Evolutionary conservation across 2,113 vertebrate genomes (phyloP), one percentile per base, ranked within the genome.

Genomic region (Talpa occidentalis): DNA sequence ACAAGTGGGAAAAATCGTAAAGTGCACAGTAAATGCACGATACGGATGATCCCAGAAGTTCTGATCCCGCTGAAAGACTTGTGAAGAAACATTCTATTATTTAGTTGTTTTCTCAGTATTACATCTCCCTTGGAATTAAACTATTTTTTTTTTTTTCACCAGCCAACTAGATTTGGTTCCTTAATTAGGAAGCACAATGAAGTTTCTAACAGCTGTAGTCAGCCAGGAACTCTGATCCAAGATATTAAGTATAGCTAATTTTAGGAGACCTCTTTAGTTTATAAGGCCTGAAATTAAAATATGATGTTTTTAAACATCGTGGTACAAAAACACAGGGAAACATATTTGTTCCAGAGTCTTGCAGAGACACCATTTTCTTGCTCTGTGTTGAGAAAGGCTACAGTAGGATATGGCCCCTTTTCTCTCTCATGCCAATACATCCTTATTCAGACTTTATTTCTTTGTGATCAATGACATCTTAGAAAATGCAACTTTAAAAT

Each of bases 271-370:
- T 92, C 87, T 97, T 96, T 96, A 96, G 80, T 90, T 94, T 96
- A 85, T 94, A 94, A 95, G 90, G 59, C 87, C 73, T 92, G 85
- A 93, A 95, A 95, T 97, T 94, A 93, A 95, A 97, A 96, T 95
- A 73, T 16, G 47, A 83, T 96, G 87, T 88, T 95, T 94, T 96
- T 62, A 87, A 91, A 93, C 56, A 73, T 21, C 81, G 86, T 67
- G 66, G 79, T 91, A 56, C 59, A 82, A 73, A 94, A 79, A 80
- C 42, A 64, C 30, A 64, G 60, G 70, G 67, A 82, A 88, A 90
- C 86, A 52, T 40, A 52, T 93, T 96, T 89, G 70, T 94, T 94
- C 32, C 76, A 60, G 73, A 85, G 30, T n/a, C 73, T 90, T 42
- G 16, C 49, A 80, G 35, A 54, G n/a, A 67, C 24, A 73, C 62